These are phyloP conservation scores for Mimumesa dahlbomi DNA, from an alignment of 2,888 invertebrate genomes.

Conservation along the genomic window DNA sequence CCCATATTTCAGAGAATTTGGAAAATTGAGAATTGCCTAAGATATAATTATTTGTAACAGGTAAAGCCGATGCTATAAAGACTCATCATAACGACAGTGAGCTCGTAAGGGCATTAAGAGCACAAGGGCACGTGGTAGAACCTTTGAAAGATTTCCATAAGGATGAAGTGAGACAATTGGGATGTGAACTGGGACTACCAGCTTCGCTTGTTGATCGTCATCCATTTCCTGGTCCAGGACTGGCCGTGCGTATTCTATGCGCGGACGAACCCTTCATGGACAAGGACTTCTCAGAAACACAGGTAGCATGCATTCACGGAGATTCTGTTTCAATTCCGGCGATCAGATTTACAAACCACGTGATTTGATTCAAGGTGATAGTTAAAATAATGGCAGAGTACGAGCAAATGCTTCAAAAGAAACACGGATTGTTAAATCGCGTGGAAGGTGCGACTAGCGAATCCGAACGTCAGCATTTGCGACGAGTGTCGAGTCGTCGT, in stretches of 20 bases:
- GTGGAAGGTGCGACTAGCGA: constrained; percentile 90
- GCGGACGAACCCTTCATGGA: constrained; percentile 97
- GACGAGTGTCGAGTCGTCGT: constrained; percentile 89
- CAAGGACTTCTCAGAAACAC: constrained; percentile 96
- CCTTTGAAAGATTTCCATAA: constrained; percentile 99
- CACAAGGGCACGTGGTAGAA: constrained; percentile 94
- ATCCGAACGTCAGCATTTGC: constrained; percentile 84
- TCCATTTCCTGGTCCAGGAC: constrained; percentile 99
- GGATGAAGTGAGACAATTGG: constrained; percentile 95
- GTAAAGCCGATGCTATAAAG: constrained; percentile 97
- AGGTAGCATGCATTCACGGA: constrained; percentile 81
- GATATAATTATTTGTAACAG: constrained; percentile 51
- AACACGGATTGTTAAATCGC: constrained; percentile 94
- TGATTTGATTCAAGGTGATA: constrained; percentile 84
- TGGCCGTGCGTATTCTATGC: constrained; percentile 97
- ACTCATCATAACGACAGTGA: constrained; percentile 99
- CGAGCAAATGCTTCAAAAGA: constrained; percentile 94
- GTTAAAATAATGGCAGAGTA: constrained; percentile 97
- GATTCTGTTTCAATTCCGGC: not conserved
- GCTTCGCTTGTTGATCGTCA: constrained; percentile 94
- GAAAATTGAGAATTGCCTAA: constrained; percentile 10
- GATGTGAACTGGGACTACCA: constrained; percentile 94
- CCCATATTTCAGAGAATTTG: too few species aligned
- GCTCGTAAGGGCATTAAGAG: constrained; percentile 88
- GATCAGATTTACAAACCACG: not conserved